Base-by-base conservation (phyloP, 30 jellyfish, hydroid and myxozoan genomes). In the Sanderia malayensis region DNA sequence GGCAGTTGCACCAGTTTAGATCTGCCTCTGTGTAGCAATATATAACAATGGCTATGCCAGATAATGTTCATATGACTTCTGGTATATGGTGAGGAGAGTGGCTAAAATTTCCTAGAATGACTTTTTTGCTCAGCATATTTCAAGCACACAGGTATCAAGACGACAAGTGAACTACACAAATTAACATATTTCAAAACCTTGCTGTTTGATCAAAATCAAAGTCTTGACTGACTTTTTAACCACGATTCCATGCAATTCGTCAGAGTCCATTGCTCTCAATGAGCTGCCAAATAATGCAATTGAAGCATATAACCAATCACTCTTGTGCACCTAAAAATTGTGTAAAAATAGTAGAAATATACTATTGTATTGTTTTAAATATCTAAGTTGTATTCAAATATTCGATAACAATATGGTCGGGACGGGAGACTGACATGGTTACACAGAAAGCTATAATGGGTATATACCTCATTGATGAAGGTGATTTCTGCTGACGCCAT, bases 231-330 rank as follows among this genome's bases (percentile, higher is more conserved):
- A 49, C 24, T 49, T 49, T 18, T 49, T 49, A 4, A 24, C 18
- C 24, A 49, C 18, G 4, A 18, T 19, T 9, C 25, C 11, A 18
- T 49, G 18, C 24, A 49, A 24, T 24, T 49, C 64, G 4, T 49
- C 64, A 9, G 27, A 19, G 4, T 49, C 64, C 64, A 49, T 49
- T 49, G 64, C 64, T 18, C 2, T 18, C 27, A 49, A 49, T 3
- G 64, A 49, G 23, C 27, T 49, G 8, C 64, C 64, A 49, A 49
- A 49, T 18, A 49, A 19, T 9, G 64, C 64, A 49, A 49, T 49
- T 15, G 27, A 4, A 4, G 27, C 64, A 49, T 4, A 49, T 24
- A 49, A 19, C 64, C 64, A 49, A 49, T 49, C 64, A 9, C 6
- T 49, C 64, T 49, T 49, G 11, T 4, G 23, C 27, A 2, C 64